A percentile compares a stretch with the other conserved stretches of the same genome.
phyloP scores from a whole-genome alignment of 1,140 invertebrate species.

The Venturia canescens region DNA sequence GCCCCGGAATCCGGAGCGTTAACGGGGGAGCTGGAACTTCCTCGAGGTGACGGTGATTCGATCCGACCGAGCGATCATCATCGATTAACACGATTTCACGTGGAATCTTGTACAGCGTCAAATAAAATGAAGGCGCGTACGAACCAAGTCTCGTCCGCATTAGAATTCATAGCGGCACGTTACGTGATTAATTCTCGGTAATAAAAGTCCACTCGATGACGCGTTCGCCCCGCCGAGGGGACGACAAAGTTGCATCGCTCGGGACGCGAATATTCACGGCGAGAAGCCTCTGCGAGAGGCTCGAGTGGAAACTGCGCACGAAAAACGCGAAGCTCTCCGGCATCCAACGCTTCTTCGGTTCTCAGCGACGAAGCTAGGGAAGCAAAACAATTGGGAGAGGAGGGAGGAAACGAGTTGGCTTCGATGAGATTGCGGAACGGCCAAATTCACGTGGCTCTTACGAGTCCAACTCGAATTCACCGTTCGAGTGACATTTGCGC shows the following conservation, averaged over 20 bases:
- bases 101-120: background rate
- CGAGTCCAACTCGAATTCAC: slow-evolving; percentile 3
- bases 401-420: background rate
- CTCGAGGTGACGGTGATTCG: slow-evolving; percentile 25
- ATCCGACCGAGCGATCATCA: slow-evolving; percentile 34
- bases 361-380: background rate
- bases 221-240: background rate
- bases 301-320: too few species aligned
- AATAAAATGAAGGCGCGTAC: background rate
- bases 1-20: background rate
- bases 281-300: background rate
- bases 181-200: background rate
- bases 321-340: background rate
- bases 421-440: background rate
- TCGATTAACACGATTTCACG: slow-evolving; percentile 33
- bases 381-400: background rate
- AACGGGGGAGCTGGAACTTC: background rate
- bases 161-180: too few species aligned
- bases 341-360: slow-evolving; percentile 6
- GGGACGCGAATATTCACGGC: background rate
- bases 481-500: slow-evolving; percentile 36
- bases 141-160: too few species aligned
- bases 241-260: background rate
- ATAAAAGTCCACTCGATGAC: slow-evolving; percentile 4
- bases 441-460: background rate